Percentiles rank a stretch among this genome's conserved stretches.
These are phyloP conservation scores for Himantopus leucocephalus DNA, from an alignment of 2,113 vertebrate genomes.

Conservation along the genomic window DNA sequence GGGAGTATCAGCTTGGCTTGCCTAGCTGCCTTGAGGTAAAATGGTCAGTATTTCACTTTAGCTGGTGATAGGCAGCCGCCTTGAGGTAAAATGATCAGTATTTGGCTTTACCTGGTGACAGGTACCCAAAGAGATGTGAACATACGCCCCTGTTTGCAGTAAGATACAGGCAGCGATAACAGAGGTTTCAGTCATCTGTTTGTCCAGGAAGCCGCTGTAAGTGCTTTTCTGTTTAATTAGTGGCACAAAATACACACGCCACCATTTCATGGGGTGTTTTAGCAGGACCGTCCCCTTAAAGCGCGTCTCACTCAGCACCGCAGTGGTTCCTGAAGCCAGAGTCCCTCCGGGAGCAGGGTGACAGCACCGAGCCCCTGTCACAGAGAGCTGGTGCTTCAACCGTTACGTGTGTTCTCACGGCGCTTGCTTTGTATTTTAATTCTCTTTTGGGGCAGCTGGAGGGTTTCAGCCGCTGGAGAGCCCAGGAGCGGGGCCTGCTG, in stretches of 20 bases:
- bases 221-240: neutral
- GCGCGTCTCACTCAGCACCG: neutral
- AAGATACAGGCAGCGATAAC: neutral
- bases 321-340: neutral
- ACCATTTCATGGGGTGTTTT: neutral
- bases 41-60: neutral
- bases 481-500: neutral
- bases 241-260: neutral
- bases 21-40: neutral
- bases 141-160: neutral
- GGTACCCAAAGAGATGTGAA: neutral
- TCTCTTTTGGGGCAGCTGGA: neutral
- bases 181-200: neutral
- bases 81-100: neutral
- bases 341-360: neutral
- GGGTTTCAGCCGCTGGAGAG: neutral
- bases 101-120: neutral
- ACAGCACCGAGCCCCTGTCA: fast-evolving
- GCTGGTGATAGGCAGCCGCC: neutral
- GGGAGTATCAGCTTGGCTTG: neutral
- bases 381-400: fast-evolving
- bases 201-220: neutral
- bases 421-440: neutral
- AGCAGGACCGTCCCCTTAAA: neutral
- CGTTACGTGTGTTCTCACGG: fast-evolving